These are phyloP conservation scores for Drosophila orosa DNA, from an alignment of 1,140 invertebrate species.

Conservation along the genomic window DNA sequence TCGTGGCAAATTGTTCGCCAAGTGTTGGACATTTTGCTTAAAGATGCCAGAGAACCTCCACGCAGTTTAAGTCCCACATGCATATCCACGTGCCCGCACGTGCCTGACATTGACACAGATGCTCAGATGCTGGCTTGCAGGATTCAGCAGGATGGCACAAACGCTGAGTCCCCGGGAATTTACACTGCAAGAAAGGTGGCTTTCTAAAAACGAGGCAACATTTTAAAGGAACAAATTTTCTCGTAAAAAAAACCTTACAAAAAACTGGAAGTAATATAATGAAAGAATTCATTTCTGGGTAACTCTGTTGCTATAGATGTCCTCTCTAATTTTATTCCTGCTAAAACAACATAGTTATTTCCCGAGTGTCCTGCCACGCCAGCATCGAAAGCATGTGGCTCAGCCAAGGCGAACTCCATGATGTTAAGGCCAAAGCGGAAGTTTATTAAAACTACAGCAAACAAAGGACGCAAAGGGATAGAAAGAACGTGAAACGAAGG, in stretches of 20 bases:
- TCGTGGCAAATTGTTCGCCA: conserved; percentile 71
- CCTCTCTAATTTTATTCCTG: neutral
- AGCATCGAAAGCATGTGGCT: conserved; percentile 58
- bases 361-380: neutral
- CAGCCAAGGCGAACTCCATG: conserved; percentile 57
- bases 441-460: conserved; percentile 77
- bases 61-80: conserved; percentile 51
- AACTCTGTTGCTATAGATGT: neutral
- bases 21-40: conserved; percentile 75
- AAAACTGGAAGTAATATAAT: neutral
- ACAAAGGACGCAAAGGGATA: conserved; percentile 42
- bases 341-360: neutral
- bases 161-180: conserved; percentile 4
- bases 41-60: conserved; percentile 47
- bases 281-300: neutral
- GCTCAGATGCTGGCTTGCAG: conserved; percentile 48
- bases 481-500: conserved; percentile 19
- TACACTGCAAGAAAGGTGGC: neutral
- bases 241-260: no score
- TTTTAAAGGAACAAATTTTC: neutral
- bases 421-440: conserved; percentile 70
- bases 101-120: conserved; percentile 80
- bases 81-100: conserved; percentile 66
- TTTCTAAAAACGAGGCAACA: neutral
- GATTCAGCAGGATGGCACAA: conserved; percentile 16